Conservation (phyloP, 1,140 invertebrate genomes). For the Melitaea cinxia region DNA sequence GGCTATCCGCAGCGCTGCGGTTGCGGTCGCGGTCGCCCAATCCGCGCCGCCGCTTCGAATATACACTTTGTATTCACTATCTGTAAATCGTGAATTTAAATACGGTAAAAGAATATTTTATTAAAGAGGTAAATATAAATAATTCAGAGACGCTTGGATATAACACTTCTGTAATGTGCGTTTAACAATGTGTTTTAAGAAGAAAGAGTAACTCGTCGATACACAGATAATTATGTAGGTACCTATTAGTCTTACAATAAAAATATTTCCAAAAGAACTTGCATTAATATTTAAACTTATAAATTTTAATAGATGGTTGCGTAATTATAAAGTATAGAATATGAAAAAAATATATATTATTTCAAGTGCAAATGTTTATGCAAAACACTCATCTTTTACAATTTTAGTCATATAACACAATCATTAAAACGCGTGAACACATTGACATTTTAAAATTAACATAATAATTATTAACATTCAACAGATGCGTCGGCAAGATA, state of each 20-base stretch:
- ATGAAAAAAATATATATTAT: too few species aligned
- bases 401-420: constrained; percentile 23
- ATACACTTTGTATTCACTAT: constrained; percentile 40
- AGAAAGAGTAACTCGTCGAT: too few species aligned
- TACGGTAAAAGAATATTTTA: constrained; percentile 15
- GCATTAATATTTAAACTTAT: too few species aligned
- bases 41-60: constrained; percentile 42
- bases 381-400: constrained; percentile 17
- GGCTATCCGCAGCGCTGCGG: constrained; percentile 44
- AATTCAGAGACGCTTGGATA: too few species aligned
- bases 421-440: constrained; percentile 31
- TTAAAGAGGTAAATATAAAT: too few species aligned
- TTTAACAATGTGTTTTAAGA: too few species aligned
- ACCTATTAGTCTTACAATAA: too few species aligned
- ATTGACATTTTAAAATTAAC: constrained; percentile 39
- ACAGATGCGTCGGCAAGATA: constrained; percentile 26
- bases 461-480: constrained; percentile 39
- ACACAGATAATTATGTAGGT: too few species aligned
- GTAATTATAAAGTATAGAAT: background rate
- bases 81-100: constrained; percentile 38
- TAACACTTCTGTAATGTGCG: too few species aligned
- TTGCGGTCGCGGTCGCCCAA: constrained; percentile 38
- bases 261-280: too few species aligned
- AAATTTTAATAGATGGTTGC: too few species aligned
- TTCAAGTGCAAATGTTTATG: constrained; percentile 18